Evolutionary conservation across 64 coral and sea anemone genomes (phyloP), one percentile per base, ranked within the genome.

Genomic region (Montipora efflorescens): DNA sequence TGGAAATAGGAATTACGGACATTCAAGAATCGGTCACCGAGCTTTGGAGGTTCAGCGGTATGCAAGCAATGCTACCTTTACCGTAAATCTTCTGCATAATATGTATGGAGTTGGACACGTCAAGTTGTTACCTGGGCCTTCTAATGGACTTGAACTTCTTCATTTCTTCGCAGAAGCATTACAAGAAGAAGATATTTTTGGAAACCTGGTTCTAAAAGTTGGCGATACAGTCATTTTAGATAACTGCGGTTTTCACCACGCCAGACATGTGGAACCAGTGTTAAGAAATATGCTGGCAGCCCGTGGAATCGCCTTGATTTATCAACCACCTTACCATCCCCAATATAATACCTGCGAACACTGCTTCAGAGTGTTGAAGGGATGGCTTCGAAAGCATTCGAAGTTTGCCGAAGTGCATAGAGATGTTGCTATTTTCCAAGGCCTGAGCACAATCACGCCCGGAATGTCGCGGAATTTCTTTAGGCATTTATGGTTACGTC

Each of bases 221-320:
- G 88, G 88, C 15, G 77, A 95, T 57, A 74, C 43, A 10, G 73
- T 91, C 51, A 53, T 91, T 5, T 79, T 95, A 74, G 89, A 95
- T 44, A 95, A 91, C 28, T 95, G 94, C 8, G 88, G 87, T 5
- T 95, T 95, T 79, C 93, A 95, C 55, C 79, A 90, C 48, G 87
- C 16, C 36, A 75, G 74, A 47, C 93, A 85, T 68, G 55, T 83
- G 48, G 59, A 95, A 90, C 87, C 87, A 9, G 70, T 95, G 19
- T 72, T 90, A 10, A 90, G 87, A 83, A 61, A 90, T 66, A 84
- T 84, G 93, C 71, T 90, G 8, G 67, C 48, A 8, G 6, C 4
- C 16, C 36, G 21, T 36, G 87, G 93, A 22, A 9, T 23, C 75
- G 22, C n/a, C 28, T 83, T 94, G 67, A 20, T 90, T 76, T 87